These are phyloP conservation scores for Molanna angustata DNA, from an alignment of 2,888 invertebrate genomes.

Conservation along the genomic window DNA sequence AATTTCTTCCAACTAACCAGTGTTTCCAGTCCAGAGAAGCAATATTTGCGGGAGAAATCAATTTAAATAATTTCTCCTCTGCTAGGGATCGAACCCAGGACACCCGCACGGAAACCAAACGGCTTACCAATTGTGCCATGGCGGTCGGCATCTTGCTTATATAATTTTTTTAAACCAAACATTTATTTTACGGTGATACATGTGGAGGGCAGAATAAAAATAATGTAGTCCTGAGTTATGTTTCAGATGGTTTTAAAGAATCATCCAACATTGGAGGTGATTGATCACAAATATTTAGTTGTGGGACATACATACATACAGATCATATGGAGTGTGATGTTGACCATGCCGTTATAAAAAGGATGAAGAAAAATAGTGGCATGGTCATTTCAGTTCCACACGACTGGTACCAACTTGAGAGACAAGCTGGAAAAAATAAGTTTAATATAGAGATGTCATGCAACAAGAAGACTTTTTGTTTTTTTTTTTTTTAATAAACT, in stretches of 20 bases:
- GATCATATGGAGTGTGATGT: slow-evolving; percentile 22
- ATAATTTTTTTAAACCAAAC: slow-evolving; percentile 25
- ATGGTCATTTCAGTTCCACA: slow-evolving; percentile 6
- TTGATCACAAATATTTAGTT: slow-evolving; percentile 23
- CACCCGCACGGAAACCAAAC: too few relatives aligned
- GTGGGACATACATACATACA: slow-evolving; percentile 8
- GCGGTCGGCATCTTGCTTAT: slow-evolving; percentile 34
- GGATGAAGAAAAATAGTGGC: slow-evolving; percentile 4
- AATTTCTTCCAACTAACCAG: too few relatives aligned
- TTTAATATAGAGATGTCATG: neutral
- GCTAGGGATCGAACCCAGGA: too few relatives aligned
- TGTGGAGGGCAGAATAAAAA: slow-evolving; percentile 6
- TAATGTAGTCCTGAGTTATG: slow-evolving; percentile 15
- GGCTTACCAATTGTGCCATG: too few relatives aligned
- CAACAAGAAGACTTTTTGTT: too few relatives aligned
- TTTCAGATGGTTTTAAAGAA: slow-evolving; percentile 19
- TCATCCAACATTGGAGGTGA: slow-evolving; percentile 15
- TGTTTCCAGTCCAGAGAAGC: too few relatives aligned
- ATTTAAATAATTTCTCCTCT: too few relatives aligned
- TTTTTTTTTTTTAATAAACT: too few relatives aligned
- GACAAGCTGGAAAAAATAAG: slow-evolving; percentile 7
- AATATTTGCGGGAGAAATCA: too few relatives aligned
- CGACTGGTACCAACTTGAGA: slow-evolving; percentile 21
- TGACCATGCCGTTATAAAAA: slow-evolving; percentile 4
- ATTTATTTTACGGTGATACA: slow-evolving; percentile 2